Percentiles rank a stretch among this genome's conserved stretches.
Conservation (phyloP, 2,113 vertebrate species). For the Macrotus californicus region DNA sequence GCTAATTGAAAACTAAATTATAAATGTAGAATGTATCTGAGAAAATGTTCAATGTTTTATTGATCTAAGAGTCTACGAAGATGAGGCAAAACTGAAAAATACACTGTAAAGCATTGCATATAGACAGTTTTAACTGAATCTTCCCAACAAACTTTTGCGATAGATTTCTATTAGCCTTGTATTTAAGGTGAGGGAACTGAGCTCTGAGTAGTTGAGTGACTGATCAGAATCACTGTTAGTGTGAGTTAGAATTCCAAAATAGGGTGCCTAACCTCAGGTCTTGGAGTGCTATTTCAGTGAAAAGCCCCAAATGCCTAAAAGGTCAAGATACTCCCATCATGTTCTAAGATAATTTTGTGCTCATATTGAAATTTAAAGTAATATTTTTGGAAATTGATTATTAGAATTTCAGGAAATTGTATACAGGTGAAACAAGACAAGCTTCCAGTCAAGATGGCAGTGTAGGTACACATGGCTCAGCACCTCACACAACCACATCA, state of each 20-base stretch:
- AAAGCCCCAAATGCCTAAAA: neutral
- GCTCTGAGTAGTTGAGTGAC: neutral
- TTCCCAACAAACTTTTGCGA: neutral
- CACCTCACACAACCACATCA: too few species aligned
- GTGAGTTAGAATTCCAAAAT: neutral
- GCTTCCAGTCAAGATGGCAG: neutral
- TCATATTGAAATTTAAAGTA: neutral
- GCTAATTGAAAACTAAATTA: too few species aligned
- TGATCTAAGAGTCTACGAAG: neutral
- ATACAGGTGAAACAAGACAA: neutral
- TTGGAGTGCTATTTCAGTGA: neutral
- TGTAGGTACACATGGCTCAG: too few species aligned
- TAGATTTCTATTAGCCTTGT: neutral
- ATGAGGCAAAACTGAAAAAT: neutral
- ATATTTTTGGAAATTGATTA: neutral
- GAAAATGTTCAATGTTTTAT: neutral
- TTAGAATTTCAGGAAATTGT: neutral
- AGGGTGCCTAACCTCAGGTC: fast-evolving
- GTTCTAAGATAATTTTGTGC: neutral
- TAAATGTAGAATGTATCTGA: neutral
- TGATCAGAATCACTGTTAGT: neutral
- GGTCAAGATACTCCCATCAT: neutral
- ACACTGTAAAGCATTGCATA: neutral
- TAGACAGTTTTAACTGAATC: neutral
- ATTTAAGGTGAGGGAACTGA: neutral